Percentiles rank a stretch among this genome's conserved stretches.
phyloP scores from a whole-genome alignment of 2,888 invertebrate species.

The Caenorhabditis angaria region DNA sequence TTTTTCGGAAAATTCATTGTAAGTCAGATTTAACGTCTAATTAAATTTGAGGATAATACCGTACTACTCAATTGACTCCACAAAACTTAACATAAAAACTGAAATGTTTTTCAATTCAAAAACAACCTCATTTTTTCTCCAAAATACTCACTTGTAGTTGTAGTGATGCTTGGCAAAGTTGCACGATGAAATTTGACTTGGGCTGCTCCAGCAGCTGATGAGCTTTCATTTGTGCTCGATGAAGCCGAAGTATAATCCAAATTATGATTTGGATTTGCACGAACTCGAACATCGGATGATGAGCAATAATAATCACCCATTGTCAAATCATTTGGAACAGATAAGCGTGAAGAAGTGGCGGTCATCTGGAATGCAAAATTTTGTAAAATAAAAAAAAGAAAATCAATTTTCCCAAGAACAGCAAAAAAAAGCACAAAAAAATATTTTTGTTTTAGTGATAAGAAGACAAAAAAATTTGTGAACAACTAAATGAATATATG shows the following conservation, averaged over 20 bases:
- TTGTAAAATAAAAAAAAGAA: neutral
- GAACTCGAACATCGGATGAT: constrained; percentile 20
- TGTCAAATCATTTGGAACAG: constrained; percentile 39
- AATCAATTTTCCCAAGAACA: neutral
- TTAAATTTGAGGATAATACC: no score
- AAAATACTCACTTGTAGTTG: constrained; percentile 36
- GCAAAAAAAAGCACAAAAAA: neutral
- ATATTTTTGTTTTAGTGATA: neutral
- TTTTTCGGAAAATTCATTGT: no score
- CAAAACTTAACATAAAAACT: no score
- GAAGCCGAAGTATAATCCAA: constrained; percentile 44
- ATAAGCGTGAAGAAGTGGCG: constrained; percentile 28
- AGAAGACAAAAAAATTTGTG: neutral
- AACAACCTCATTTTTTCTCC: no score
- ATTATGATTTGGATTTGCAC: constrained; percentile 19
- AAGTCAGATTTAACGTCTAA: no score
- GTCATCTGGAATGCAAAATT: constrained; percentile 33
- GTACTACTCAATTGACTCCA: no score
- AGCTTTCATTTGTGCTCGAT: constrained; percentile 38
- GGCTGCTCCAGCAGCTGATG: constrained; percentile 10
- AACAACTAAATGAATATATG: neutral
- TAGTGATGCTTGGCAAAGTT: constrained; percentile 47
- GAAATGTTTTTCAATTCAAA: no score
- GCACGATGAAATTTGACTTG: constrained; percentile 34
- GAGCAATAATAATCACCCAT: constrained; percentile 32